These are phyloP conservation scores for Lagria hirta DNA, from an alignment of 2,888 invertebrate species.

Conservation along the genomic window DNA sequence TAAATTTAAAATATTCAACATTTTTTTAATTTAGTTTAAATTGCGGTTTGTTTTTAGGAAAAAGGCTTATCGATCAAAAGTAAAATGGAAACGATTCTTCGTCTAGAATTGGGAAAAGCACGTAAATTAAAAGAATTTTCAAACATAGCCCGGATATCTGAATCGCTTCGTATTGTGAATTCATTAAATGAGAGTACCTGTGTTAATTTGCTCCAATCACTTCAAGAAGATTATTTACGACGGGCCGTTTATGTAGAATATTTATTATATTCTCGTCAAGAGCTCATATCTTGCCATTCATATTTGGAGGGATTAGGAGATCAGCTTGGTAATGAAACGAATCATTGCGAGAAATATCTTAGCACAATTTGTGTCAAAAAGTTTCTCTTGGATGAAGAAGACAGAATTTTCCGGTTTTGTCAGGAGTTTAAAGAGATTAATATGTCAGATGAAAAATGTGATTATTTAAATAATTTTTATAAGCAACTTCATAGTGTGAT, in stretches of 20 bases:
- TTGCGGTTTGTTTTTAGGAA: slow-evolving; percentile 27
- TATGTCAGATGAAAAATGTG: slow-evolving; percentile 88
- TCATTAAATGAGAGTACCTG: slow-evolving; percentile 71
- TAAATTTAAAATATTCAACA: not conserved
- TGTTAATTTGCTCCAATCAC: slow-evolving; percentile 69
- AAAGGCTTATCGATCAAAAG: slow-evolving; percentile 43
- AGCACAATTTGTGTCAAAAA: slow-evolving; percentile 75
- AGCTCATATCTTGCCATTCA: slow-evolving; percentile 72
- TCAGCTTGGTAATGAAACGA: slow-evolving; percentile 68
- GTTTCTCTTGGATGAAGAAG: slow-evolving; percentile 78
- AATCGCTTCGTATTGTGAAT: slow-evolving; percentile 77
- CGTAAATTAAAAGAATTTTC: slow-evolving; percentile 77
- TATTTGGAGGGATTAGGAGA: slow-evolving; percentile 68
- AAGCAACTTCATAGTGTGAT: slow-evolving; percentile 69
- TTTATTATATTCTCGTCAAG: slow-evolving; percentile 77
- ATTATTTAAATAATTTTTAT: slow-evolving; percentile 82
- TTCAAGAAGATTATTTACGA: slow-evolving; percentile 75
- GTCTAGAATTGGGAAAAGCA: slow-evolving; percentile 79
- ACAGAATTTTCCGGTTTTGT: slow-evolving; percentile 72
- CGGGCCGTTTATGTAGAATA: slow-evolving; percentile 82
- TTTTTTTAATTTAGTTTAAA: not conserved
- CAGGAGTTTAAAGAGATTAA: slow-evolving; percentile 77
- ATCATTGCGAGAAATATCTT: slow-evolving; percentile 72
- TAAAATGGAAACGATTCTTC: slow-evolving; percentile 65
- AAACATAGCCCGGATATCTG: slow-evolving; percentile 76